These are phyloP conservation scores for Rhingia rostrata DNA, from an alignment of 2,888 invertebrate genomes.

Conservation along the genomic window DNA sequence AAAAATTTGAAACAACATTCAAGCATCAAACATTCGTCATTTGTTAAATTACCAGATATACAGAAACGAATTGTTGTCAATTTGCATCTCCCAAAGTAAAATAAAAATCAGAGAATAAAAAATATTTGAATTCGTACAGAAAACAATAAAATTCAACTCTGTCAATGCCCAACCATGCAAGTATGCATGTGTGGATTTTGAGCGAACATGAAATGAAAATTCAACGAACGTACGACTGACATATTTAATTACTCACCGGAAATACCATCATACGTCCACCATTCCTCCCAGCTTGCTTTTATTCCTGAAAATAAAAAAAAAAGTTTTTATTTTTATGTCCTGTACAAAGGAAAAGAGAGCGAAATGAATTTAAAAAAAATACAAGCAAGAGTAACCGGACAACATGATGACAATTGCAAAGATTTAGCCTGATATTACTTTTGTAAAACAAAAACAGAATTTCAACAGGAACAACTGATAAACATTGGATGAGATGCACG, in stretches of 20 bases:
- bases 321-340: slow-evolving; percentile 9
- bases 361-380: slow-evolving; percentile 7
- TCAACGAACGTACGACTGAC: slow-evolving; percentile 24
- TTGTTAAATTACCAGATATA: slow-evolving; percentile 51
- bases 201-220: slow-evolving; percentile 40
- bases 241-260: slow-evolving; percentile 88
- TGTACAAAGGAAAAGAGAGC: slow-evolving; percentile 25
- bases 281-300: slow-evolving; percentile 93
- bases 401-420: slow-evolving; percentile 23
- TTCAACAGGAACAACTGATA: background rate
- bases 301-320: slow-evolving; percentile 78
- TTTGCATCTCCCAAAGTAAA: slow-evolving; percentile 37
- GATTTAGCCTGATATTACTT: background rate
- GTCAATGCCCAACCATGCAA: slow-evolving; percentile 25
- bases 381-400: slow-evolving; percentile 10
- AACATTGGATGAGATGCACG: background rate
- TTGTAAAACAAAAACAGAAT: background rate
- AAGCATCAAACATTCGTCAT: slow-evolving; percentile 42
- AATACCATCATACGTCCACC: slow-evolving; percentile 98
- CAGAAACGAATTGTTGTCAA: slow-evolving; percentile 55
- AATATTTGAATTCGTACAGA: slow-evolving; percentile 3
- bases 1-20: background rate
- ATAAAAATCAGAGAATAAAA: slow-evolving; percentile 9
- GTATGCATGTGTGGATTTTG: slow-evolving; percentile 36
- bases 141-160: slow-evolving; percentile 13